These are phyloP conservation scores for Alouatta palliata DNA, from an alignment of 2,113 vertebrate genomes.

Conservation along the genomic window DNA sequence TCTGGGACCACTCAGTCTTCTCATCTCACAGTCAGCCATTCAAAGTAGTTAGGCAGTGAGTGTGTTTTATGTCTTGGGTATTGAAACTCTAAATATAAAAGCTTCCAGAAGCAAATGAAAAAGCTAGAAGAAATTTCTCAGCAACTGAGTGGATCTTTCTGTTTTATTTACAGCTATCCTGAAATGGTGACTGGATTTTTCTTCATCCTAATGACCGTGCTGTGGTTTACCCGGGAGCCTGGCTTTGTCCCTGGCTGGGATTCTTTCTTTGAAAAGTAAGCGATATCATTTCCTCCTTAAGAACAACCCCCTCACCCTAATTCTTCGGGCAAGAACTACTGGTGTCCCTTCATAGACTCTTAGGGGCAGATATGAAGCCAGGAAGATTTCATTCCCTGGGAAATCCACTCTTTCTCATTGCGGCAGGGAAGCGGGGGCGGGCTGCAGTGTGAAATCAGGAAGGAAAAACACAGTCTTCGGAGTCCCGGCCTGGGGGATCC, in stretches of 20 bases:
- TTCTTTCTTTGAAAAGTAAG: slow-evolving; percentile 96
- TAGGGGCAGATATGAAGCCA: background rate
- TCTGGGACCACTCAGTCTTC: background rate
- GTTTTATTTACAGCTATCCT: slow-evolving; percentile 88
- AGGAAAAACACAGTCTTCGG: background rate
- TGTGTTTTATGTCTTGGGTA: background rate
- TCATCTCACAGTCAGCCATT: background rate
- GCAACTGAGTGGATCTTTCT: background rate
- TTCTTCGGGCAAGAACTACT: background rate
- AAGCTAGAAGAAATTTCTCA: background rate
- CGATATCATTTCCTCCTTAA: background rate
- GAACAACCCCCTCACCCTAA: background rate
- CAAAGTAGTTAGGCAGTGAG: background rate
- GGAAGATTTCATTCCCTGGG: no score
- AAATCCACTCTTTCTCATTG: background rate
- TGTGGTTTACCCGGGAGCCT: slow-evolving; percentile 98
- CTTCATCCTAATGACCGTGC: slow-evolving; percentile 96
- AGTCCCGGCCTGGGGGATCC: background rate
- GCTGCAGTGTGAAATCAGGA: background rate
- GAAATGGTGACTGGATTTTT: slow-evolving; percentile 97
- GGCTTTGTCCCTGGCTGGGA: slow-evolving; percentile 99
- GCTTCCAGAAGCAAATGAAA: background rate
- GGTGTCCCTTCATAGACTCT: background rate
- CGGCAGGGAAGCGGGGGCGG: background rate
- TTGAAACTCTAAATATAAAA: background rate